phyloP scores from a whole-genome alignment of 2,888 invertebrate species.

The Lobophora halterata region DNA sequence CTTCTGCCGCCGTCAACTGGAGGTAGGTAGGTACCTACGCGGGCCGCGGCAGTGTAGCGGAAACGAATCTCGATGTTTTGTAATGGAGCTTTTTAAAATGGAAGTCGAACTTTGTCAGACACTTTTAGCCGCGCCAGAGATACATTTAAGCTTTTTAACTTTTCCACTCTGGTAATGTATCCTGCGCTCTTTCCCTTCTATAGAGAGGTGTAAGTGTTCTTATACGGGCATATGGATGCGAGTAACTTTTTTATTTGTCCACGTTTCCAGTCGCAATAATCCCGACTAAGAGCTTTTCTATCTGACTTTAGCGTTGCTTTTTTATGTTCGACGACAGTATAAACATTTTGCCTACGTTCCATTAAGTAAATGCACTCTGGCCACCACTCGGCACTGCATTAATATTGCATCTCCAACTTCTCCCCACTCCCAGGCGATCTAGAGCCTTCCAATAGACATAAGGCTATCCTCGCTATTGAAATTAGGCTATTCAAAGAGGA shows the following conservation, averaged over 20 bases:
- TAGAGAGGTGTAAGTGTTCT: slow-evolving; percentile 71
- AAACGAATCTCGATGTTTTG: slow-evolving; percentile 81
- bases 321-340: slow-evolving; percentile 62
- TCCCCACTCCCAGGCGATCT: slow-evolving; percentile 40
- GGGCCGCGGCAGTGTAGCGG: slow-evolving; percentile 71
- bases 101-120: slow-evolving; percentile 81
- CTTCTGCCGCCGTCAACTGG: slow-evolving; percentile 62
- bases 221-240: slow-evolving; percentile 56
- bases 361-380: slow-evolving; percentile 77
- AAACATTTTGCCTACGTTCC: slow-evolving; percentile 76
- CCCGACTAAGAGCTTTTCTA: slow-evolving; percentile 62
- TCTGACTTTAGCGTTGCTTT: slow-evolving; percentile 55
- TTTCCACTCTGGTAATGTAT: slow-evolving; percentile 81
- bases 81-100: slow-evolving; percentile 82
- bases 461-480: too few relatives aligned
- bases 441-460: slow-evolving; percentile 46
- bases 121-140: slow-evolving; percentile 80
- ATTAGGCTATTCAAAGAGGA: slow-evolving; percentile 5
- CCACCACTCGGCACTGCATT: slow-evolving; percentile 77
- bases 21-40: too few relatives aligned
- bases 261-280: slow-evolving; percentile 61
- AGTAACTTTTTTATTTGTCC: slow-evolving; percentile 63
- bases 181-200: slow-evolving; percentile 69
- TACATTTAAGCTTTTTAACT: slow-evolving; percentile 82
- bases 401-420: slow-evolving; percentile 83